These are phyloP conservation scores for Neomorphus geoffroyi DNA, from an alignment of 2,797 vertebrate species.

Conservation along the genomic window DNA sequence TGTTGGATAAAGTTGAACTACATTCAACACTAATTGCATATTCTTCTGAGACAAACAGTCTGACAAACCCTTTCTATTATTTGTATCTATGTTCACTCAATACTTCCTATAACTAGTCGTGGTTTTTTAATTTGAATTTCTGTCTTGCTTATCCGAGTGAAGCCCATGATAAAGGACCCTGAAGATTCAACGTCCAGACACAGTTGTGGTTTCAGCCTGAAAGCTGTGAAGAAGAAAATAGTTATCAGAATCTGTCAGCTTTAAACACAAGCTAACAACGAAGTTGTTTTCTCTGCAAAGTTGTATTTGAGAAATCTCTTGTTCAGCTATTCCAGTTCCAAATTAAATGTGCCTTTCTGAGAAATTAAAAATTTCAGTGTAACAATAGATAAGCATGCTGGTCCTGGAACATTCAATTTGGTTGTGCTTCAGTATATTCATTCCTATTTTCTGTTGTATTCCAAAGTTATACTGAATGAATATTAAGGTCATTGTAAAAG, in stretches of 20 bases:
- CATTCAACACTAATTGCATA: neutral
- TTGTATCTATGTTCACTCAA: neutral
- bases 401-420: neutral
- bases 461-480: neutral
- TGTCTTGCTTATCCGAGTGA: neutral
- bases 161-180: neutral
- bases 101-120: neutral
- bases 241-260: neutral
- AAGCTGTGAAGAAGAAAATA: neutral
- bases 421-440: neutral
- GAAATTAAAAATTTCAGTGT: neutral
- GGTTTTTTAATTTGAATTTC: neutral
- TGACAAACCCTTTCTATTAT: neutral
- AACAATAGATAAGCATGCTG: neutral
- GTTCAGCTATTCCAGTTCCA: neutral
- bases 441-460: neutral
- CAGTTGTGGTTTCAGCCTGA: neutral
- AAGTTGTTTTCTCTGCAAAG: neutral
- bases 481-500: neutral
- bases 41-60: neutral
- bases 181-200: neutral
- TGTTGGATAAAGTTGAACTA: neutral
- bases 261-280: neutral
- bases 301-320: neutral
- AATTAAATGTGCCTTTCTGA: neutral